Evolutionary conservation across 2,888 invertebrate genomes (phyloP), one percentile per base, ranked within the genome.

Genomic region (Sialis fuliginosa): DNA sequence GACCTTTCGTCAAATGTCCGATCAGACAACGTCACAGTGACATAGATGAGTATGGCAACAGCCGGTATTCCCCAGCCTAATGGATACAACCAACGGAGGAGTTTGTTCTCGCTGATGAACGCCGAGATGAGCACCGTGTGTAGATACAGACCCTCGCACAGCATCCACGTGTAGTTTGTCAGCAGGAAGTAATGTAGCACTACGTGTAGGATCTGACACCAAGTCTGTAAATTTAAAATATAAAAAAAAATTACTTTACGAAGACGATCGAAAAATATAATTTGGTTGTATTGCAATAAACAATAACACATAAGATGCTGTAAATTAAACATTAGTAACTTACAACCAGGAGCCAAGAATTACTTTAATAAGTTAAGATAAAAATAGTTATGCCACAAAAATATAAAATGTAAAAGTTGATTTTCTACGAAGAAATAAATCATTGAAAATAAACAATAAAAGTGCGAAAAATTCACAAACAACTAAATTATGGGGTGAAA

Each of bases 151-250:
- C 92, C 92, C 66, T 92, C 92, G 67, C 90, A 90, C 58, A 95
- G 74, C 92, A 93, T 95, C 95, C 95, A 95, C 54, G 89, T 82
- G 68, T 93, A 95, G 68, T 88, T 93, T 57, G 88, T 87, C 50
- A 92, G 74, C 54, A 93, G 74, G 59, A 88, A 89, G 65, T 89
- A 91, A 66, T 90, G 88, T 45, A 90, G 75, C 44, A 83, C 63
- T 33, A 87, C 79, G 68, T 91, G 86, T 43, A 93, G 71, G 46
- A 75, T 68, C 54, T 85, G 81, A 64, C 95, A 95, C 71, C 82
- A 80, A 9, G 74, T 64, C 77, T 91, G 75, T 40, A 68, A n/a
- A n/a, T n/a, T 65, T 6, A 13, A 3, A 42, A 10, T 7, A 33
- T 39, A 5, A 6, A 42, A 6, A 13, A 34, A 33, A 30, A 32